Evolutionary conservation across 2,888 invertebrate genomes (phyloP).

Genomic region (Cephonodes hylas): DNA sequence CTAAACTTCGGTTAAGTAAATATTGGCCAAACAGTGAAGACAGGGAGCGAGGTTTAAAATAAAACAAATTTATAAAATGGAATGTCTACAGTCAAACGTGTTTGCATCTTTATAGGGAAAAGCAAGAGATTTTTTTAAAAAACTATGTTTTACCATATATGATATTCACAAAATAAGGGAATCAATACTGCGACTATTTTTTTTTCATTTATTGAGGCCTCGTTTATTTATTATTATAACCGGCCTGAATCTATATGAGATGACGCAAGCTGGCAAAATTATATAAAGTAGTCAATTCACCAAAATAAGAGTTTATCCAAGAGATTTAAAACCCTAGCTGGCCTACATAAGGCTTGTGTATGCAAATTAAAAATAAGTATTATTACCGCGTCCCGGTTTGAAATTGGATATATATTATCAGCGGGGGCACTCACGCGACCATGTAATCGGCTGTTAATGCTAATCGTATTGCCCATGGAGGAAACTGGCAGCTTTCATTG

Average conservation of each 20-base stretch:
- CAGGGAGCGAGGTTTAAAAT: no score
- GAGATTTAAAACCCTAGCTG: background rate
- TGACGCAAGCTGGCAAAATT: background rate
- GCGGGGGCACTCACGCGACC: conserved; percentile 37
- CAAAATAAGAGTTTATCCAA: background rate
- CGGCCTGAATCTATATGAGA: no score
- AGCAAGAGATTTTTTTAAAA: no score
- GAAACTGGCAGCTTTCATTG: conserved; percentile 58
- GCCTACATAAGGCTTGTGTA: background rate
- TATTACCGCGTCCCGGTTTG: conserved; percentile 19
- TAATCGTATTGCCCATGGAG: conserved; percentile 71
- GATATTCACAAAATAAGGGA: no score
- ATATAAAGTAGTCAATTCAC: background rate
- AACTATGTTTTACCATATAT: no score
- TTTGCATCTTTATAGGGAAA: no score
- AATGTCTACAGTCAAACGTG: no score
- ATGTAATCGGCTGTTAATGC: conserved; percentile 66
- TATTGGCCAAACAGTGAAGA: background rate
- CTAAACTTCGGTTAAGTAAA: background rate
- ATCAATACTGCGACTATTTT: no score
- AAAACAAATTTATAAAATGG: no score
- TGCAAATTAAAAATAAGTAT: conserved; percentile 7
- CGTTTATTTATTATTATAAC: no score
- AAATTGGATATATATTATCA: conserved; percentile 55
- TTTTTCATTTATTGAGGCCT: no score